These are phyloP conservation scores for Cercopithecus petaurista DNA, from an alignment of 2,797 vertebrate genomes.

Conservation along the genomic window DNA sequence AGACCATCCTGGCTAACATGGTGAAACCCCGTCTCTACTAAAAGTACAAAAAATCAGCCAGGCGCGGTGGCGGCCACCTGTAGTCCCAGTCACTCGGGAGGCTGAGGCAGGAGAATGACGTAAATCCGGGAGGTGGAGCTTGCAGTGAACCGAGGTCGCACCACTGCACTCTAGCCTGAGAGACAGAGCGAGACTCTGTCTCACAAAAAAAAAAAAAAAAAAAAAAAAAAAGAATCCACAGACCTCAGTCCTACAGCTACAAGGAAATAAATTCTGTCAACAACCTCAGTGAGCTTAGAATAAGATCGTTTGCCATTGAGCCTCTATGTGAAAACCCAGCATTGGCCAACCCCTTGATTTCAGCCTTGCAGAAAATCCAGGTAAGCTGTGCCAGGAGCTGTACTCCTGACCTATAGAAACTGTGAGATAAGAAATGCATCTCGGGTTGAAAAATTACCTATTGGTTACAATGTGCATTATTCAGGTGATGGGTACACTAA, in stretches of 20 bases:
- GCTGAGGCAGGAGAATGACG: too few relatives aligned
- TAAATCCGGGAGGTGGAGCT: too few relatives aligned
- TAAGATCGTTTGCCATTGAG: not conserved
- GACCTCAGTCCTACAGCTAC: not conserved
- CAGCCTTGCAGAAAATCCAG: not conserved
- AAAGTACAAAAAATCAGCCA: too few relatives aligned
- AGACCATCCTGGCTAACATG: too few relatives aligned
- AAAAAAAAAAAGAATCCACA: not conserved
- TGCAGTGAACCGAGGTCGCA: too few relatives aligned
- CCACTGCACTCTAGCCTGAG: too few relatives aligned
- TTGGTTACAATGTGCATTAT: too few relatives aligned
- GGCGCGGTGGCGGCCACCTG: fast-evolving
- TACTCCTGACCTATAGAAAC: not conserved
- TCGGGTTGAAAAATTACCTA: not conserved
- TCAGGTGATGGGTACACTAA: too few relatives aligned
- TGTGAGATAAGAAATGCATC: not conserved
- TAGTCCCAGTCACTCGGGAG: too few relatives aligned
- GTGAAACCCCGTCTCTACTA: too few relatives aligned
- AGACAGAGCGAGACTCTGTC: too few relatives aligned
- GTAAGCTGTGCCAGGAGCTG: not conserved
- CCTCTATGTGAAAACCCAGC: not conserved
- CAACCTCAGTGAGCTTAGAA: not conserved
- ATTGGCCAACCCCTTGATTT: not conserved
- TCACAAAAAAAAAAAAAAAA: too few relatives aligned
- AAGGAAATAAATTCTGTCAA: slow-evolving; percentile 29